Evolutionary conservation across 2,113 vertebrate genomes (phyloP).

Genomic region (Kobus ellipsiprymnus): DNA sequence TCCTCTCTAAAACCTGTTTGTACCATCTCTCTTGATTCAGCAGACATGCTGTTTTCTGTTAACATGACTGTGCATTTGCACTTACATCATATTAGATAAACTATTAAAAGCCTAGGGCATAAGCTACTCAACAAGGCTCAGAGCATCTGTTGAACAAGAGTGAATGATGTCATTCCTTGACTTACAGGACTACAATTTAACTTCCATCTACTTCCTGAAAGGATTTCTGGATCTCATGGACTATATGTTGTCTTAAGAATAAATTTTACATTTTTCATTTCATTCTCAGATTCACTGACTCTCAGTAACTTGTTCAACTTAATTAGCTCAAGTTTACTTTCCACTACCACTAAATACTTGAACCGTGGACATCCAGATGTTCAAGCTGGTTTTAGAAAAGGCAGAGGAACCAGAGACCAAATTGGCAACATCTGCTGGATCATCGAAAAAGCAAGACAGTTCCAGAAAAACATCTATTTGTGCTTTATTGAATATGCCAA

Average conservation of each 20-base stretch:
- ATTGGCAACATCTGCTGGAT: not conserved
- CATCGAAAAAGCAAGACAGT: not conserved
- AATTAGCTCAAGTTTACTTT: not conserved
- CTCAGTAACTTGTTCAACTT: not conserved
- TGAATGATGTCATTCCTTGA: not conserved
- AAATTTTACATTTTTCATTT: not conserved
- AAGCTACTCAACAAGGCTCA: not conserved
- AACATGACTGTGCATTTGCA: not conserved
- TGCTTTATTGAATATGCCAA: not conserved
- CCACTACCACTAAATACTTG: rapidly evolving
- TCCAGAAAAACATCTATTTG: not conserved
- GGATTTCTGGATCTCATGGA: not conserved
- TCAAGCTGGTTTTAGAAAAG: not conserved
- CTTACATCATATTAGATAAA: not conserved
- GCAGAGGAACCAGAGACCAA: not conserved
- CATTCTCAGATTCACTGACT: not conserved
- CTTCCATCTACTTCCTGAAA: not conserved
- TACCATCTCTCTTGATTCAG: not conserved
- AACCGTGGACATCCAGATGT: not conserved
- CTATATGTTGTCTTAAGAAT: not conserved
- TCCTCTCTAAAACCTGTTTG: not conserved
- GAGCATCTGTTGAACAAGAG: not conserved
- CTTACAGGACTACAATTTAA: not conserved
- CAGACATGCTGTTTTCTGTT: not conserved
- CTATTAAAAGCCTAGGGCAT: not conserved